Evolutionary conservation across 2,113 vertebrate species (phyloP).

Genomic region (Zapornia atra): DNA sequence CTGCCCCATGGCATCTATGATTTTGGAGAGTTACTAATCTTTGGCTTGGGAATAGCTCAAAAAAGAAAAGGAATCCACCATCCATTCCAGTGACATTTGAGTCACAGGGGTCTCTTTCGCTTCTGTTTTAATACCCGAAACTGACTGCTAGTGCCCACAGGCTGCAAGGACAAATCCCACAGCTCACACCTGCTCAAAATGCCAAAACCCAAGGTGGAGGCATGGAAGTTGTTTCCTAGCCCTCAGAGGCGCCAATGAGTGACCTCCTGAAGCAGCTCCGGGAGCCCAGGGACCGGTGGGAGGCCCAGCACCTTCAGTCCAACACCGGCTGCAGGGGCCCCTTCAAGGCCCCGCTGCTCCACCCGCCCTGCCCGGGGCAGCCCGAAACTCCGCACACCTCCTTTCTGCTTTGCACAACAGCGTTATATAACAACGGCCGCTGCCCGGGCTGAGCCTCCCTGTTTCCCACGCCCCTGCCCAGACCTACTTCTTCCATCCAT

Average conservation of each 20-base stretch:
- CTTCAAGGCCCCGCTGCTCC: not conserved
- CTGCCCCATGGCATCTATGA: not conserved
- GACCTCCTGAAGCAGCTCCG: not conserved
- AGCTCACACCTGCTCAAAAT: not conserved
- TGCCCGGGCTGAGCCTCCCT: not conserved
- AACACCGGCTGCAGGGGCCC: not conserved
- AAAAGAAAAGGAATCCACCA: not conserved
- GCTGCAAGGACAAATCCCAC: not conserved
- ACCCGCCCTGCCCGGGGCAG: not conserved
- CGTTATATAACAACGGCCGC: not conserved
- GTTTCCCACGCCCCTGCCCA: not conserved
- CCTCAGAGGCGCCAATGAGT: accelerated
- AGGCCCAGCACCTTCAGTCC: not conserved
- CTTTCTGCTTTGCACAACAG: not conserved
- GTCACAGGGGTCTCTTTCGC: not conserved
- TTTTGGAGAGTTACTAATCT: not conserved
- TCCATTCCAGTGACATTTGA: not conserved
- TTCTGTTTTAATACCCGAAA: not conserved
- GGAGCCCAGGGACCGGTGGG: not conserved
- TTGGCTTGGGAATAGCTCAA: not conserved
- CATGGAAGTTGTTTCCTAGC: accelerated
- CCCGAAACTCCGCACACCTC: not conserved
- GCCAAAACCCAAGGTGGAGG: not conserved
- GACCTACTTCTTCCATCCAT: not conserved
- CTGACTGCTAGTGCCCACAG: accelerated